Percentiles rank a stretch among this genome's conserved stretches.
phyloP scores from a whole-genome alignment of 2,888 invertebrate species.

The Ecdyonurus torrentis region DNA sequence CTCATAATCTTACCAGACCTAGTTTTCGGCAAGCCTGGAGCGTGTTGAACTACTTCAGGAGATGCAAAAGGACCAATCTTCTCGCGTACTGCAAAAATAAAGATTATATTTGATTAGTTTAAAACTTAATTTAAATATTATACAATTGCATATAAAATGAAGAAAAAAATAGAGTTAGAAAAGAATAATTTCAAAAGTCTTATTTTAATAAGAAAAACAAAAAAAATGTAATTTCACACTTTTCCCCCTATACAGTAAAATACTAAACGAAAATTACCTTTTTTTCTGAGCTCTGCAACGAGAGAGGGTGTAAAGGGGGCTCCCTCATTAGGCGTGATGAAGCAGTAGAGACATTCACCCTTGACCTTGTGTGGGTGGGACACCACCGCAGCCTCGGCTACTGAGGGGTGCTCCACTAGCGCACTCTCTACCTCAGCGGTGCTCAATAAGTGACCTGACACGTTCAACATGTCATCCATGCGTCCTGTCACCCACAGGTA shows the following conservation, averaged over 20 bases:
- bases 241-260: too few relatives aligned
- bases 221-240: too few relatives aligned
- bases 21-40: conserved; percentile 89
- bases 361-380: conserved; percentile 87
- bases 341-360: conserved; percentile 95
- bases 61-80: conserved; percentile 93
- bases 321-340: conserved; percentile 77
- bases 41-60: conserved; percentile 87
- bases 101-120: too few relatives aligned
- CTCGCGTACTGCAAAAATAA: conserved; percentile 47
- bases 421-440: conserved; percentile 87
- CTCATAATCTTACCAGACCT: conserved; percentile 98
- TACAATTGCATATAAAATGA: conserved; percentile 1
- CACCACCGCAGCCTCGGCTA: conserved; percentile 94
- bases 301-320: conserved; percentile 50
- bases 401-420: conserved; percentile 54
- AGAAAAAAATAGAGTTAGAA: neutral
- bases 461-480: conserved; percentile 97
- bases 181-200: too few relatives aligned
- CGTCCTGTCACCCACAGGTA: conserved; percentile 94
- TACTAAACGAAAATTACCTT: too few relatives aligned
- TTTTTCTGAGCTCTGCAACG: conserved; percentile 49
- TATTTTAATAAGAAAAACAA: too few relatives aligned
- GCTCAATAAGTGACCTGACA: conserved; percentile 94
- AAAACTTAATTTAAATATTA: conserved; percentile 4